Base-by-base conservation (phyloP, 2,888 invertebrate genomes). In the Alloscopus bannaensis region DNA sequence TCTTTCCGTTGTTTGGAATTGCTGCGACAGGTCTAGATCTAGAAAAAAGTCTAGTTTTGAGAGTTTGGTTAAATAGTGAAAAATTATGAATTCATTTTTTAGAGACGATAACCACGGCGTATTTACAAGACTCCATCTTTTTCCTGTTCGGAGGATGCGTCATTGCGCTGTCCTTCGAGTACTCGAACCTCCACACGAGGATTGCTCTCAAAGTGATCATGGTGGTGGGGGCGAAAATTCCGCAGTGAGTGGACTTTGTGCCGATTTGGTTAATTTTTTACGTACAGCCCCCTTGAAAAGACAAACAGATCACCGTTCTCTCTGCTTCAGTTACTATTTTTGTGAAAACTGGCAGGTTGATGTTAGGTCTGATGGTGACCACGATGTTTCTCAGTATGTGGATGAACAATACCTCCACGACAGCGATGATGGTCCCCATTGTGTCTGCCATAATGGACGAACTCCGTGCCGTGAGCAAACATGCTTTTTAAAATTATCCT, bases 1-100 rank as follows among this genome's bases (percentile, higher is more conserved):
- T 94, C 0, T 95, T 95, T 88, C 96, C 95, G 0, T 88, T 94
- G 1, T 91, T 95, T 92, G 95, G 94, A 11, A 93, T 96, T 71
- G 89, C 95, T 88, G 92, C 42, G 85, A 89, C 83, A n/a, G 87
- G 47, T 87, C 89, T 4, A 20, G 11, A 16, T 47, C n/a, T 28
- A 13, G 40, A 28, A 22, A 36, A 13, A 36, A 3, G 11, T 28
- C 13, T 26, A 52, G 31, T 22, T 18, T 28, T 52, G 26, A 8
- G 22, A 24, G 20, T 28, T 13, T 45, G 52, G 26, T 29, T 6
- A 6, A 50, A 50, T 36, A 13, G 13, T 36, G 8, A 36, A 8
- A 36, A 36, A 8, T 36, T 36, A 8, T 36, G 6, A 36, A 47
- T 64, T 28, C n/a, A 3, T 20, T 68, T n/a, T 47, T 2, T 16